Evolutionary conservation across 2,888 invertebrate species (phyloP).

Genomic region (Aphodius granarius): DNA sequence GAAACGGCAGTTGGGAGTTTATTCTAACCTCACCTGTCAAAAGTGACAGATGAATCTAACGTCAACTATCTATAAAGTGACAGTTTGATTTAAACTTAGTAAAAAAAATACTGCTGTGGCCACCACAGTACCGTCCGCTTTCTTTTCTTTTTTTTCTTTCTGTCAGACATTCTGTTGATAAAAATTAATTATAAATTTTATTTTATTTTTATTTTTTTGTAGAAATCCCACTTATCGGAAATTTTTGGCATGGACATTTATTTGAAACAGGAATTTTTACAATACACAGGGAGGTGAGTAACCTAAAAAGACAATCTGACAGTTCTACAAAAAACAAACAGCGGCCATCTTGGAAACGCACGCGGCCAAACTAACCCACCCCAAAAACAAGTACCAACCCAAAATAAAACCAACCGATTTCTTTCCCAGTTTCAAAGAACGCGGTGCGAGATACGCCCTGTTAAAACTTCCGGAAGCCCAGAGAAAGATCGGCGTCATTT

Average conservation of each 20-base stretch:
- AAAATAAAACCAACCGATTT: not conserved
- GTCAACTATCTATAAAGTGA: no score
- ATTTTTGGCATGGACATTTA: constrained; percentile 83
- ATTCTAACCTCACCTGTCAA: not conserved
- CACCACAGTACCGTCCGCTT: no score
- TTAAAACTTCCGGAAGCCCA: constrained; percentile 73
- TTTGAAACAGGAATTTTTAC: constrained; percentile 92
- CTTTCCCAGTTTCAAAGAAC: constrained; percentile 87
- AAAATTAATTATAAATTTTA: no score
- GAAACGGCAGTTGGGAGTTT: not conserved
- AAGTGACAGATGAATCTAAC: no score
- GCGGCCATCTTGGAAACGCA: not conserved
- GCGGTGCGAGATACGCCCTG: constrained; percentile 87
- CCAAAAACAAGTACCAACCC: no score
- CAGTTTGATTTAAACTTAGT: no score
- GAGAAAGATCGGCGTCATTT: constrained; percentile 78
- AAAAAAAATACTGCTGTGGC: no score
- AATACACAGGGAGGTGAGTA: constrained; percentile 87
- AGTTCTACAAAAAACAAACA: not conserved
- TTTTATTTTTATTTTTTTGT: constrained; percentile 39
- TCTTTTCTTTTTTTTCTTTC: no score
- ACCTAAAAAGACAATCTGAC: not conserved
- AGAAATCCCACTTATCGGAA: constrained; percentile 84
- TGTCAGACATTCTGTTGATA: no score
- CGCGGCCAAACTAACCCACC: no score